phyloP scores from a whole-genome alignment of 2,797 vertebrate genomes.

The Arnoldichthys spilopterus region DNA sequence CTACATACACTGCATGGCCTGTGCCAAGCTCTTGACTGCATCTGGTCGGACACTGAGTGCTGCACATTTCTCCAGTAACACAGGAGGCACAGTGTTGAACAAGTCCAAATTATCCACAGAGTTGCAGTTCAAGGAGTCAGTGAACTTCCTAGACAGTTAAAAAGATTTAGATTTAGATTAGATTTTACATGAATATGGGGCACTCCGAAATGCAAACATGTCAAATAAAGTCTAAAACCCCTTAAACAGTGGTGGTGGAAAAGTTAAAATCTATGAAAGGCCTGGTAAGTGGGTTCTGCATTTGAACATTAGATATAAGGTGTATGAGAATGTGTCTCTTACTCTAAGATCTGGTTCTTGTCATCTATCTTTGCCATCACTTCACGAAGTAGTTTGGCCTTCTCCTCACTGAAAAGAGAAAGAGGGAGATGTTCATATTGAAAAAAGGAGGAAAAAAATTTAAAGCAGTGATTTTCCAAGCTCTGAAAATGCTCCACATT shows the following conservation, averaged over 20 bases:
- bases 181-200: neutral
- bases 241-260: neutral
- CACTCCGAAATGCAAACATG: neutral
- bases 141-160: conserved; percentile 78
- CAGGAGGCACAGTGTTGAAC: conserved; percentile 79
- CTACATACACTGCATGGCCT: conserved; percentile 85
- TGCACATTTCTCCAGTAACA: conserved; percentile 86
- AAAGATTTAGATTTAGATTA: neutral
- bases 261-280: neutral
- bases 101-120: conserved; percentile 79
- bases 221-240: neutral
- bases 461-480: neutral
- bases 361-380: conserved; percentile 83
- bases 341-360: conserved; percentile 86
- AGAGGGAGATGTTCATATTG: neutral
- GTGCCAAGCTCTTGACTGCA: conserved; percentile 82
- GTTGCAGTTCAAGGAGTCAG: conserved; percentile 85
- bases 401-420: conserved; percentile 78
- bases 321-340: conserved; percentile 53
- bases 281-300: neutral
- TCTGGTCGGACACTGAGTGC: conserved; percentile 84
- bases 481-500: too few species aligned
- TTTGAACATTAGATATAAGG: neutral
- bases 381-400: conserved; percentile 85
- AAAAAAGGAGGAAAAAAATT: neutral